Evolutionary conservation across 2,888 invertebrate genomes (phyloP), one percentile per base, ranked within the genome.

Genomic region (Chrysomela aeneicollis): DNA sequence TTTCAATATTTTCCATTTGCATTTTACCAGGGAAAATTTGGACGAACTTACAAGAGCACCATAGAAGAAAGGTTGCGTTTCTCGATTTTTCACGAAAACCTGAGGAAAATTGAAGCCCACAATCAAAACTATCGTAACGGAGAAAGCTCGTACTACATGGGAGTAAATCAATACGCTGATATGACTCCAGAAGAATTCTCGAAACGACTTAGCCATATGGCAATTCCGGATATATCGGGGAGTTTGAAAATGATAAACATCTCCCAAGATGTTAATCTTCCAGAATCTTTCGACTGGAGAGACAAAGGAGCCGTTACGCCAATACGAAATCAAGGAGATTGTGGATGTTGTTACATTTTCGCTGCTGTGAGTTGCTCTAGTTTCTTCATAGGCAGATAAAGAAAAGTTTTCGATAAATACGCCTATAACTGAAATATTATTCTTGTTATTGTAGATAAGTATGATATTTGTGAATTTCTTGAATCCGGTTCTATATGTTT

Each of bases 281-380:
- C 72, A 32, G 65, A 51, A 6, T 52, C 55, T 9, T 49, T 75
- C 35, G 74, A 75, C 52, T 76, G 76, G 76, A 73, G 72, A 35
- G 57, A 67, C 8, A 46, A 66, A 35, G 72, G 73, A 9, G 70
- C 69, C 9, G 74, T 76, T 15, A 73, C 73, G 1, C 59, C 32
- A 18, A 69, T 76, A n/a, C 72, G 71, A 55, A 50, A 73, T 52
- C 73, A 75, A 73, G 72, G 63, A 42, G 3, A 47, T 0, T 76
- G 76, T 59, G 73, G 72, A 19, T 67, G 71, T 18, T 73, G 72
- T 67, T 76, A 74, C 73, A 55, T 68, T 35, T 76, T 73, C 50
- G 65, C 70, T 58, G 37, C 70, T 18, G 74, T 74, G 67, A 69
- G 71, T 69, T 9, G 12, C 6, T 26, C 26, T 6, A 26, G n/a